Percentiles rank a stretch among this genome's conserved stretches.
phyloP scores from a whole-genome alignment of 2,113 vertebrate species.

The Onychostoma macrolepis region DNA sequence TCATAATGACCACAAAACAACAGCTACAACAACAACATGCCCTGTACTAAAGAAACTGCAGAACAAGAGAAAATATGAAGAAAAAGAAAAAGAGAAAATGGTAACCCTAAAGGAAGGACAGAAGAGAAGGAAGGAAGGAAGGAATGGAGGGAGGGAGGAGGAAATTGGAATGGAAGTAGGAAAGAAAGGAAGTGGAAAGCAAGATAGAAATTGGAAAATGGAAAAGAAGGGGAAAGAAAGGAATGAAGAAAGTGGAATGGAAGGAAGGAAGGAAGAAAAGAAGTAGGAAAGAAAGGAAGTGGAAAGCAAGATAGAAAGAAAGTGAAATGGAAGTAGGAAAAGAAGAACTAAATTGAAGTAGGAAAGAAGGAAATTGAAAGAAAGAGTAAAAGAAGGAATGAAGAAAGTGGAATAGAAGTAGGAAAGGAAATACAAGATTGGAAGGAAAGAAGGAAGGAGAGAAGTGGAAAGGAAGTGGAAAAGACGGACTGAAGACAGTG shows the following conservation, averaged over 20 bases:
- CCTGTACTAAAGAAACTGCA: neutral
- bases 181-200: neutral
- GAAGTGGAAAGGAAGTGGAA: neutral
- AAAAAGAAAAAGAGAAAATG: neutral
- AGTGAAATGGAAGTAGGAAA: neutral
- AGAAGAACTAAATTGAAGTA: neutral
- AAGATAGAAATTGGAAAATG: neutral
- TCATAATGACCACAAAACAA: neutral
- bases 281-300: neutral
- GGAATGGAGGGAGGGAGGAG: neutral
- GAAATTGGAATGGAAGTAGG: neutral
- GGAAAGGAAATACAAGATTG: neutral
- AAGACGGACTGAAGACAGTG: neutral
- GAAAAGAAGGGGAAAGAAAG: neutral
- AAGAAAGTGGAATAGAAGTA: neutral
- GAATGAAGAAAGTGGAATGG: neutral
- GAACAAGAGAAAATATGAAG: neutral
- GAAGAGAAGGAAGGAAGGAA: neutral
- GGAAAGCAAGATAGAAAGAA: neutral
- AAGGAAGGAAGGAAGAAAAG: neutral
- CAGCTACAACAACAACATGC: constrained; percentile 3
- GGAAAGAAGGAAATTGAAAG: neutral
- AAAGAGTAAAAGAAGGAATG: neutral
- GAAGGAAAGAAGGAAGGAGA: neutral
- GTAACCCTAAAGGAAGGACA: neutral